Conservation (phyloP, 2,797 vertebrate species). For the Alfaro cultratus region DNA sequence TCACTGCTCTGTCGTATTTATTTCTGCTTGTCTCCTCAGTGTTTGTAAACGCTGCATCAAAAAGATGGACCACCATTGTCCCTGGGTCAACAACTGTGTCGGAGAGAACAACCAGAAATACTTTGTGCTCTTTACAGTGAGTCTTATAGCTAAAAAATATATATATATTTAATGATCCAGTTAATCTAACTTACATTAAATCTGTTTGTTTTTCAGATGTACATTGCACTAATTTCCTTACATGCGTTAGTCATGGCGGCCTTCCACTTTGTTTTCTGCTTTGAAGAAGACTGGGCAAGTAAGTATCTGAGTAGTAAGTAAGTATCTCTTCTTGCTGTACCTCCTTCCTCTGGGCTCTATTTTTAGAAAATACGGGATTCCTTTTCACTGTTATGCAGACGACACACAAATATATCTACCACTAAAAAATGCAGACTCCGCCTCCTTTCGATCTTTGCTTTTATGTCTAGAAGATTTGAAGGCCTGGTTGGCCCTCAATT, state of each 20-base stretch:
- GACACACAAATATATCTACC: no score
- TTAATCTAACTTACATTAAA: not conserved
- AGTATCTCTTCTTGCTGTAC: no score
- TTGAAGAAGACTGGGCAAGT: constrained; percentile 98
- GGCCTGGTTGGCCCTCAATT: no score
- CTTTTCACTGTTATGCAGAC: no score
- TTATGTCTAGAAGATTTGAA: no score
- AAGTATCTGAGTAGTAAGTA: constrained; percentile 78
- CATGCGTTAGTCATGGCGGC: constrained; percentile 93
- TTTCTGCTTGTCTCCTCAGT: constrained; percentile 73
- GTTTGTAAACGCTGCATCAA: constrained; percentile 98
- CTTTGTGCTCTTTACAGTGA: constrained; percentile 99
- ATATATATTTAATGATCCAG: not conserved
- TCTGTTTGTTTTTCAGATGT: constrained; percentile 89
- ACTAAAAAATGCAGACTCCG: no score
- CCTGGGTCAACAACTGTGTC: constrained; percentile 99
- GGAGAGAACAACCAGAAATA: constrained; percentile 99
- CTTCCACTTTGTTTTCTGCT: constrained; percentile 95
- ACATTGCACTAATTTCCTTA: constrained; percentile 96
- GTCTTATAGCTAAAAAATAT: constrained; percentile 52
- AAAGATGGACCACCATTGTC: constrained; percentile 99
- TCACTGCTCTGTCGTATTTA: not conserved
- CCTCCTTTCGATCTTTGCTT: no score
- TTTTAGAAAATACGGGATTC: no score
- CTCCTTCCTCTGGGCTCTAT: no score